Evolutionary conservation across 1,140 invertebrate species (phyloP).

Genomic region (Drosophila ogumai): DNA sequence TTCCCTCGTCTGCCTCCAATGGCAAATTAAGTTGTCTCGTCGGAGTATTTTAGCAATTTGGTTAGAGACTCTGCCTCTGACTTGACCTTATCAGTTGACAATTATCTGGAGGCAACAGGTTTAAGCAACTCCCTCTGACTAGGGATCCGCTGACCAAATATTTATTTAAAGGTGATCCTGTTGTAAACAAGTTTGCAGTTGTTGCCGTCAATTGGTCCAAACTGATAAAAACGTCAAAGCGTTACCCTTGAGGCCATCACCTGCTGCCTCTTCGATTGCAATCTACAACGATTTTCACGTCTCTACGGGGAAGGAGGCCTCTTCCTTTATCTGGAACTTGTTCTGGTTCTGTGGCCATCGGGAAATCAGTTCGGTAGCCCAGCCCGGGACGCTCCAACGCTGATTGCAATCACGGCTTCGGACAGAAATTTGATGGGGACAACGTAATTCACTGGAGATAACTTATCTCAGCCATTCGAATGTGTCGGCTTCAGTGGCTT

Average conservation of each 20-base stretch:
- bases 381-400: slow-evolving; percentile 9
- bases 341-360: slow-evolving; percentile 36
- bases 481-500: slow-evolving; percentile 31
- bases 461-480: slow-evolving; percentile 36
- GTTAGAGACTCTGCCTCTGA: slow-evolving; percentile 35
- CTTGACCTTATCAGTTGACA: slow-evolving; percentile 55
- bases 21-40: slow-evolving; percentile 51
- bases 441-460: slow-evolving; percentile 71
- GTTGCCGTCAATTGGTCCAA: slow-evolving; percentile 59
- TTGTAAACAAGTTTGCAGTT: slow-evolving; percentile 49
- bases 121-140: slow-evolving; percentile 25
- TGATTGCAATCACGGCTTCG: slow-evolving; percentile 46
- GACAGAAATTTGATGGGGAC: slow-evolving; percentile 64
- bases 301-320: slow-evolving; percentile 41
- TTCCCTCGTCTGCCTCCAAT: slow-evolving; percentile 5
- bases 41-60: slow-evolving; percentile 54
- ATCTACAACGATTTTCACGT: slow-evolving; percentile 69
- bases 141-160: slow-evolving; percentile 41
- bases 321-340: slow-evolving; percentile 58
- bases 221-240: slow-evolving; percentile 77
- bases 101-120: slow-evolving; percentile 52
- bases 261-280: slow-evolving; percentile 60
- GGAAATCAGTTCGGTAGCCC: slow-evolving; percentile 51
- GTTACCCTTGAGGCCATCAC: slow-evolving; percentile 65
- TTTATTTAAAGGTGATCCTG: slow-evolving; percentile 44